Base-by-base conservation (phyloP, 2,113 vertebrate genomes). In the Fregetta grallaria region DNA sequence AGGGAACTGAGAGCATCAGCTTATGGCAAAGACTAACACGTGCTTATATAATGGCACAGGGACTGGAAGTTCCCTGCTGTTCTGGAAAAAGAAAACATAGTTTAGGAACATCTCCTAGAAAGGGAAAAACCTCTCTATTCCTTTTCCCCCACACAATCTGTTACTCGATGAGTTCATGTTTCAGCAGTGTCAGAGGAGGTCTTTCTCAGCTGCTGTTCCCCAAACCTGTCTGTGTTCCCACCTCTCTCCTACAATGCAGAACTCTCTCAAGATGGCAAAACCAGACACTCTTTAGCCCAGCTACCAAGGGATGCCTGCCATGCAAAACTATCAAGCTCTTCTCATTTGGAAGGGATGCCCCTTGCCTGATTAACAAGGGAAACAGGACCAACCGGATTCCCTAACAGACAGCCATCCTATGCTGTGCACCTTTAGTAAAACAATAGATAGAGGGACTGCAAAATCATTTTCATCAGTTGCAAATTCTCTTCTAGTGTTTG, bases 61-160 rank as follows among this genome's bases (percentile, higher is more conserved):
- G 38, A 91, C 86, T 92, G 89, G 94, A 97, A 96, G 91, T 87
- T 95, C 86, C 91, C 73, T 92, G 86, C 84, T 94, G 59, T 85
- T 94, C 86, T 61, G 74, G 66, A 85, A 81, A 91, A 88, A 77
- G 38, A 93, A 94, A 91, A 84, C 65, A 83, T 30, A 83, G 34
- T 63, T 95, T 70, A 94, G 73, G 74, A 96, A 87, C 32, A 91
- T 79, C 84, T 94, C 79, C 47, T 79, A 76, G 73, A 72, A 94
- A 87, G 87, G 89, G 77, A 95, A 91, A 95, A 96, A 72, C 86
- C 81, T 96, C 70, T 91, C 44, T 36, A 59, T 53, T 88, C 40
- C 29, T 68, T 91, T 84, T 91, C 83, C 95, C 86, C 66, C 91
- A 65, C 73, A 85, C 86, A 74, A 84, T 97, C 95, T 95, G 94